These are phyloP conservation scores for Galerucella calmariensis DNA, from an alignment of 2,888 invertebrate genomes.

Conservation along the genomic window DNA sequence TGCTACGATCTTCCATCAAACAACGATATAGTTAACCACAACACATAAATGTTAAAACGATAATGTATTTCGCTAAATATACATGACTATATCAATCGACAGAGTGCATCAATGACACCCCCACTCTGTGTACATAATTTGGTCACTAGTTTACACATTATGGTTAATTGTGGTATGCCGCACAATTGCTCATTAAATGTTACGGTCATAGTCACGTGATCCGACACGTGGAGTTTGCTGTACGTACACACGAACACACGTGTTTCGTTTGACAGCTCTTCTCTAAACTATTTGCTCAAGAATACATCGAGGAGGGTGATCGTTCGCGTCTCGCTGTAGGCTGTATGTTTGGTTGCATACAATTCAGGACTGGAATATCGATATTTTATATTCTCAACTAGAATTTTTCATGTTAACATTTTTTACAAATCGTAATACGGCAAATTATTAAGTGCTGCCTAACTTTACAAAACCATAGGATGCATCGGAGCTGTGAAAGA, in stretches of 20 bases:
- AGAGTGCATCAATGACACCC: conserved; percentile 62
- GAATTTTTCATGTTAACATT: no score
- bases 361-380: conserved; percentile 15
- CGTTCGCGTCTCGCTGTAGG: conserved; percentile 14
- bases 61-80: conserved; percentile 62
- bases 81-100: conserved; percentile 62
- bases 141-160: conserved; percentile 67
- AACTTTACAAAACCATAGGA: no score
- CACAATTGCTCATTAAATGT: conserved; percentile 65
- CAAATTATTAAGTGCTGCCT: no score
- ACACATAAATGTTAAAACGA: conserved; percentile 49
- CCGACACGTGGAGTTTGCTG: conserved; percentile 57
- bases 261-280: conserved; percentile 36
- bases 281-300: conserved; percentile 11
- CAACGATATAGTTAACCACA: background rate
- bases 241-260: conserved; percentile 41
- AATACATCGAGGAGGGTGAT: background rate
- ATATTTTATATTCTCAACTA: background rate
- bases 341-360: conserved; percentile 50
- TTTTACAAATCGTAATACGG: no score
- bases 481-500: no score
- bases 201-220: conserved; percentile 63
- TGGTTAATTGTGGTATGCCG: conserved; percentile 66
- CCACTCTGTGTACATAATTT: conserved; percentile 64
- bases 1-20: background rate